Evolutionary conservation across 2,888 invertebrate species (phyloP), one percentile per base, ranked within the genome.

Genomic region (Patella caerulea): DNA sequence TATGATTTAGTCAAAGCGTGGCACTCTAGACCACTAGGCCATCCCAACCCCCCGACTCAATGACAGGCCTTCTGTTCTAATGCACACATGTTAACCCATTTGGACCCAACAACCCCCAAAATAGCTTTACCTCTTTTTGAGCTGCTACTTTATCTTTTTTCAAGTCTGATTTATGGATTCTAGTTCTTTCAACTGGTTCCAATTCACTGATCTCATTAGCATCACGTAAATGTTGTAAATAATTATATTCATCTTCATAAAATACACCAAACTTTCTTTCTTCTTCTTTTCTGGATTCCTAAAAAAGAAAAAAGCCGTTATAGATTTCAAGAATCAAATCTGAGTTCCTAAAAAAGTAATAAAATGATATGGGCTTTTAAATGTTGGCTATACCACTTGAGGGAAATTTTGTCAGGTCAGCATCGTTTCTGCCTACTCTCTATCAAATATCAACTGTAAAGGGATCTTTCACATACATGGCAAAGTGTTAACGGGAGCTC

Each of bases 231-330:
- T 99, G 98, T 91, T 98, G 96, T 83, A 98, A 92, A 90, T 99
- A 99, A 91, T 99, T 95, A 91, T 97, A 98, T 86, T 98, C 97
- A 92, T 99, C 98, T 87, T 98, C 98, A 91, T 94, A 98, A 90
- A 95, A 96, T 80, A 99, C 95, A 1, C 98, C 98, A 93, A 94
- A 98, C 90, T 97, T 97, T 19, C 94, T 93, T 87, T 96, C 95
- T 74, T 92, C 91, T 76, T 92, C 92, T 74, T 85, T 80, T 59
- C 82, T 78, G 1, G 19, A n/a, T 71, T 71, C 53, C 76, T 78
- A 17, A 34, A 53, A 82, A 83, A 75, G 1, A 70, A 65, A 45
- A 7, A 45, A 45, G 9, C 1, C 45, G 9, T 45, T 45, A 45
- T 45, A 9, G 45, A 9, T 9, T 45, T 34, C 34, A 34, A 4